These are phyloP conservation scores for Melipona bicolor DNA, from an alignment of 2,888 invertebrate species.

Conservation along the genomic window DNA sequence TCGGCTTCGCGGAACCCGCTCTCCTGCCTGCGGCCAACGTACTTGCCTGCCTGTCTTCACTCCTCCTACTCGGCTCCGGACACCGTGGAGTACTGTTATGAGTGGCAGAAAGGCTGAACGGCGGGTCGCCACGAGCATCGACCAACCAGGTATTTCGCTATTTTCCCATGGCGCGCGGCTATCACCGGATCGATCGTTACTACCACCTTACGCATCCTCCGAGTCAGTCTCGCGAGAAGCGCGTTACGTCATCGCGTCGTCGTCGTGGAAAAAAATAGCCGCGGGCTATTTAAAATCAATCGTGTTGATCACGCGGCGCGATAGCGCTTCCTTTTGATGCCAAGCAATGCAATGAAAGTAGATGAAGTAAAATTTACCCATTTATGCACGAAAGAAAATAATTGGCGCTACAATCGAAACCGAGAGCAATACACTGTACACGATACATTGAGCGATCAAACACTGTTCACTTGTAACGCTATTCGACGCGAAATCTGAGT, in stretches of 20 bases:
- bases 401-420: too few relatives aligned
- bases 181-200: slow-evolving; percentile 62
- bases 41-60: slow-evolving; percentile 46
- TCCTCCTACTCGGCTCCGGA: slow-evolving; percentile 49
- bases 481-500: neutral
- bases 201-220: slow-evolving; percentile 45
- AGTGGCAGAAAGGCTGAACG: slow-evolving; percentile 47
- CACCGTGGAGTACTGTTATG: slow-evolving; percentile 67
- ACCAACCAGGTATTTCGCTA: slow-evolving; percentile 51
- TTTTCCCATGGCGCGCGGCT: slow-evolving; percentile 72
- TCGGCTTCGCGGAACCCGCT: slow-evolving; percentile 53
- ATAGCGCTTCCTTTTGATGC: too few relatives aligned
- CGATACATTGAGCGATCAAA: too few relatives aligned
- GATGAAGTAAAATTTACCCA: too few relatives aligned
- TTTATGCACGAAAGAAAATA: too few relatives aligned
- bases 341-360: too few relatives aligned
- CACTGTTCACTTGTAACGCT: too few relatives aligned
- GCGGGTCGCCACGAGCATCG: slow-evolving; percentile 36
- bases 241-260: slow-evolving; percentile 9
- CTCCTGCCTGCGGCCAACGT: slow-evolving; percentile 52
- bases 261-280: too few relatives aligned
- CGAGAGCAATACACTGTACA: too few relatives aligned
- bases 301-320: too few relatives aligned
- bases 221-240: slow-evolving; percentile 27
- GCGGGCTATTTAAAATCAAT: too few relatives aligned